These are phyloP conservation scores for Pristionchus arcanus DNA, from an alignment of 2,888 invertebrate genomes.

Conservation along the genomic window DNA sequence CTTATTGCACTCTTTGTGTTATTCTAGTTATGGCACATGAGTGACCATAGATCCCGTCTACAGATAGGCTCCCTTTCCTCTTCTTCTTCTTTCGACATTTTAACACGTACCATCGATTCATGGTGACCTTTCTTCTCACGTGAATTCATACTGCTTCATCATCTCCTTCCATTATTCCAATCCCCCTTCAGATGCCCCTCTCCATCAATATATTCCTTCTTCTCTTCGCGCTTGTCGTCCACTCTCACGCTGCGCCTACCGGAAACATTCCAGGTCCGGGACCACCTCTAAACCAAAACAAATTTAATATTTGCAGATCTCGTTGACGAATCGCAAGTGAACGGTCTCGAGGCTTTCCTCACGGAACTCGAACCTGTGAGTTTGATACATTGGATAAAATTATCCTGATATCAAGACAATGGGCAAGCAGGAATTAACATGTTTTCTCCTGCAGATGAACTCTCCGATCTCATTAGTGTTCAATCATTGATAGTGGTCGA, in stretches of 20 bases:
- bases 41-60: constrained; percentile 5
- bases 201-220: constrained; percentile 11
- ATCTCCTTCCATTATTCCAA: neutral
- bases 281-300: neutral
- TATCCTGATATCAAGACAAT: too few relatives aligned
- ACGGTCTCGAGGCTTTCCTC: constrained; percentile 48
- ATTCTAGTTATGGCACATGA: constrained; percentile 23
- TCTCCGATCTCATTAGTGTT: neutral
- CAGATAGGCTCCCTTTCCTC: neutral
- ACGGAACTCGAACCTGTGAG: constrained; percentile 50
- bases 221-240: constrained; percentile 7
- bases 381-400: too few relatives aligned
- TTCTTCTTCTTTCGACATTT: neutral
- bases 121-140: neutral
- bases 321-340: constrained; percentile 53
- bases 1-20: constrained; percentile 24
- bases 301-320: constrained; percentile 29
- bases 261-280: constrained; percentile 7
- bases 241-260: neutral
- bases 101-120: neutral
- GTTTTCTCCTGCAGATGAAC: too few relatives aligned
- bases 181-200: neutral
- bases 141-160: neutral
- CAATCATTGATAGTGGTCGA: neutral
- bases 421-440: too few relatives aligned